phyloP scores from a whole-genome alignment of 2,797 vertebrate genomes.

The Benthosema pterotum region DNA sequence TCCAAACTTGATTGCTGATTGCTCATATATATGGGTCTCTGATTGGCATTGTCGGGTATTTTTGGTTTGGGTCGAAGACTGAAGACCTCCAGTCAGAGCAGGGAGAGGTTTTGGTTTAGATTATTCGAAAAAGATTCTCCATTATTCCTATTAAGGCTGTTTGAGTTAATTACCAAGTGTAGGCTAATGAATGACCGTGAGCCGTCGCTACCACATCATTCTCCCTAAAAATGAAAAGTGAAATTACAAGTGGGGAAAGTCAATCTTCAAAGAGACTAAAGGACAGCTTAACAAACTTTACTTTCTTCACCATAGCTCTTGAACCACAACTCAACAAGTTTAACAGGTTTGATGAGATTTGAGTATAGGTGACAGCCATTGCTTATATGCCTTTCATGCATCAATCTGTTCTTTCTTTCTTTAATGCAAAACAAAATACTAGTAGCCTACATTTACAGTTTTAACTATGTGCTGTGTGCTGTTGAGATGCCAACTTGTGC shows the following conservation, averaged over 20 bases:
- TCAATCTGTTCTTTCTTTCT: too few species aligned
- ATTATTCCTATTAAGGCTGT: not conserved
- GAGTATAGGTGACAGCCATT: not conserved
- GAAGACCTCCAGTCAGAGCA: too few species aligned
- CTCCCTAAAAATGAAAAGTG: not conserved
- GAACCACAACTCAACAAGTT: not conserved
- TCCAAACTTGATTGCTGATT: too few species aligned
- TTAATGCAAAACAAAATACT: too few species aligned
- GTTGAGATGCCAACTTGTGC: too few species aligned
- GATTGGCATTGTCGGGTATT: too few species aligned
- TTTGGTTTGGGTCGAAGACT: too few species aligned
- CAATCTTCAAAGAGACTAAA: not conserved
- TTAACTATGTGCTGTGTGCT: too few species aligned
- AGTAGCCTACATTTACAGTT: too few species aligned
- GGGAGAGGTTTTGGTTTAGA: too few species aligned
- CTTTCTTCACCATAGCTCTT: not conserved
- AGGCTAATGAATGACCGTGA: not conserved
- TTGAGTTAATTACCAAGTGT: not conserved
- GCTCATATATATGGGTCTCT: too few species aligned
- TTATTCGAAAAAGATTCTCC: not conserved
- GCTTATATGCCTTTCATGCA: too few species aligned
- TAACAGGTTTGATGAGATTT: not conserved
- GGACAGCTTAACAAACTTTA: not conserved
- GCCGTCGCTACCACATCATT: not conserved
- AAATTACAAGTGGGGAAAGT: not conserved